Evolutionary conservation across 2,797 vertebrate genomes (phyloP), one percentile per base, ranked within the genome.

Genomic region (Scolopax rusticola): DNA sequence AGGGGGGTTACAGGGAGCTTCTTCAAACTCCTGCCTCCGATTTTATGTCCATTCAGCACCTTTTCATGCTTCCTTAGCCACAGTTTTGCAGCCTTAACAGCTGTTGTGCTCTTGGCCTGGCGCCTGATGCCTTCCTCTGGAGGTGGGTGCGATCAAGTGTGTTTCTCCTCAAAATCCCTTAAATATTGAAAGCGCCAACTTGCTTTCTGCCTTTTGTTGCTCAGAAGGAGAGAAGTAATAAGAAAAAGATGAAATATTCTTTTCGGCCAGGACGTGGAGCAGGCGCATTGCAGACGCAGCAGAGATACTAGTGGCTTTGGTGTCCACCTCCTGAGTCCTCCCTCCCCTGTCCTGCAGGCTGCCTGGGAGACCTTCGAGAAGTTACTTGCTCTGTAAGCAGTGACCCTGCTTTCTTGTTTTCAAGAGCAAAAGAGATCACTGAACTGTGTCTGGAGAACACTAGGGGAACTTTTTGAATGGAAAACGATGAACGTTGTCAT

Each of bases 41-140:
- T 74, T 87, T 91, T 48, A 27, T 40, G 56, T 16, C 82, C 25
- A 41, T 36, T 81, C 89, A 89, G 91, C 70, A n/a, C 13, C 69
- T 73, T 74, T 78, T 79, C 61, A 32, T 15, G 75, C 75, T 91
- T 74, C 70, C 48, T 48, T 7, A 60, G 61, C 20, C 79, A 13
- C 32, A 8, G n/a, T 9, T 80, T 36, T 11, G 61, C 40, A 70
- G 43, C 69, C 45, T 41, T 27, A 33, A 15, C 65, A 67, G 83
- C 82, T 91, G 78, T 6, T 43, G 56, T 48, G 74, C 63, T 75
- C 45, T 43, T 74, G 91, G 82, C 70, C 23, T 2, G 0, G 6
- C 0, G 23, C 85, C 91, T 43, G 82, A 32, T 3, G 16, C 14
- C 1, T 53, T 74, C 85, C 78, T 57, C 54, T 20, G 38, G 82